A percentile compares a stretch with the other conserved stretches of the same genome.
These are phyloP conservation scores for Lottia scabra DNA, from an alignment of 2,888 invertebrate genomes.

Conservation along the genomic window DNA sequence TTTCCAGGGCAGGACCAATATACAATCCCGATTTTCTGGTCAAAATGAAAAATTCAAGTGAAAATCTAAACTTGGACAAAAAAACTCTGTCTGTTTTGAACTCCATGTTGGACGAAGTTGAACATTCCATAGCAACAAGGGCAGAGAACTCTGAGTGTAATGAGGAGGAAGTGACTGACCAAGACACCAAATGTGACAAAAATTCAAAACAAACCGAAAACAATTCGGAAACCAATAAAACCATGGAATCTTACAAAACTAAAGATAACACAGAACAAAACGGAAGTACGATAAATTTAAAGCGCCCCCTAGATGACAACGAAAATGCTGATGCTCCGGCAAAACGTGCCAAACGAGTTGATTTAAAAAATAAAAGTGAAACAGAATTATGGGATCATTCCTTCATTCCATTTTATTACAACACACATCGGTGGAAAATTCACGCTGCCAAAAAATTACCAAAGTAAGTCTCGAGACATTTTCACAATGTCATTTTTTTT, in stretches of 20 bases:
- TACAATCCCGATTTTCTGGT: conserved; percentile 15
- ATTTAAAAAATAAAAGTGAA: not conserved
- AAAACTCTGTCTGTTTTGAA: not conserved
- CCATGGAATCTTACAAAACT: no score
- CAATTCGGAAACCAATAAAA: no score
- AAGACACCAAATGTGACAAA: conserved; percentile 22
- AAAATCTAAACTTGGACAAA: conserved; percentile 6
- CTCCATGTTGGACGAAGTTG: conserved; percentile 17
- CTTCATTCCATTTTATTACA: conserved; percentile 10
- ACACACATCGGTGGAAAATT: conserved; percentile 8
- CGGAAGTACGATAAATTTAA: no score
- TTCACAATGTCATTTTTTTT: no score
- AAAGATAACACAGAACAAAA: no score
- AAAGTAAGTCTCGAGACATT: not conserved
- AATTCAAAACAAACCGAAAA: conserved; percentile 32
- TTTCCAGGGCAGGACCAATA: conserved; percentile 21
- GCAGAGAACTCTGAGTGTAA: not conserved
- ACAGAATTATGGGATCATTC: not conserved
- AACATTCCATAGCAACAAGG: conserved; percentile 6
- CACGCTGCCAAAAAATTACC: conserved; percentile 8
- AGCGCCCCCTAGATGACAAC: conserved; percentile 40
- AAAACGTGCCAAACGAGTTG: not conserved
- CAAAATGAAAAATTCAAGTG: conserved; percentile 4
- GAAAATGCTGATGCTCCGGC: conserved; percentile 35
- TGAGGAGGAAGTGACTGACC: no score